Percentiles rank a stretch among this genome's conserved stretches.
Conservation (phyloP, 92 coral and sea anemone species). For the Nematostella vectensis region DNA sequence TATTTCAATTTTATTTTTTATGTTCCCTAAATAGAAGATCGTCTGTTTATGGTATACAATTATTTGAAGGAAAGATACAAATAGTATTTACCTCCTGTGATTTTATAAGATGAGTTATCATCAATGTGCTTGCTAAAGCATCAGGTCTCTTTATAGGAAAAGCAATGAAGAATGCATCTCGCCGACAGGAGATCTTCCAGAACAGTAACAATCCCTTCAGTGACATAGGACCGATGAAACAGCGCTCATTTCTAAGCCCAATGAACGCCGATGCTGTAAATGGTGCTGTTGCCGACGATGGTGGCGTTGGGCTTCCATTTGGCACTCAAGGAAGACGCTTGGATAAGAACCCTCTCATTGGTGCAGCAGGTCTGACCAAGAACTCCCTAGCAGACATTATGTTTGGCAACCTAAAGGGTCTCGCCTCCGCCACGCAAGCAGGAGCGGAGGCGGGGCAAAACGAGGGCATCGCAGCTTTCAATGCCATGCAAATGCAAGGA, state of each 20-base stretch:
- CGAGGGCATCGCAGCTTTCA: slow-evolving; percentile 11
- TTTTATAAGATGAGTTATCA: too few species aligned
- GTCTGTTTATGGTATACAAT: too few species aligned
- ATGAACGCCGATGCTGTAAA: slow-evolving; percentile 17
- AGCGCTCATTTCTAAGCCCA: slow-evolving; percentile 4
- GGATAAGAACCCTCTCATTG: slow-evolving; percentile 62
- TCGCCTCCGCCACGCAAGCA: slow-evolving; percentile 11
- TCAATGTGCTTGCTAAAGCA: too few species aligned
- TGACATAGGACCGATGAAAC: background rate
- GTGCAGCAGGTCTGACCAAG: slow-evolving; percentile 71
- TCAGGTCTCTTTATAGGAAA: too few species aligned
- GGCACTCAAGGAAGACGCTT: slow-evolving; percentile 15
- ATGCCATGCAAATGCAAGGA: slow-evolving; percentile 9
- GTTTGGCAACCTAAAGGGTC: slow-evolving; percentile 69
- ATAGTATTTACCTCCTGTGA: too few species aligned
- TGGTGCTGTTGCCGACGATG: slow-evolving; percentile 4
- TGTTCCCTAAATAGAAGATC: too few species aligned
- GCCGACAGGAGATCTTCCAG: background rate
- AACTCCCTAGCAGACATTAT: slow-evolving; percentile 51
- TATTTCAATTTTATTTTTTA: too few species aligned
- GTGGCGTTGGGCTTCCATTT: slow-evolving; percentile 24
- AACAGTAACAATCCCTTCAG: background rate
- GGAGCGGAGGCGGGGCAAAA: slow-evolving; percentile 17
- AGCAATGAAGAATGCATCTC: too few species aligned
- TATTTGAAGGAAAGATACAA: too few species aligned